Evolutionary conservation across 2,888 invertebrate species (phyloP).

Genomic region (Stictocephala bisonia): DNA sequence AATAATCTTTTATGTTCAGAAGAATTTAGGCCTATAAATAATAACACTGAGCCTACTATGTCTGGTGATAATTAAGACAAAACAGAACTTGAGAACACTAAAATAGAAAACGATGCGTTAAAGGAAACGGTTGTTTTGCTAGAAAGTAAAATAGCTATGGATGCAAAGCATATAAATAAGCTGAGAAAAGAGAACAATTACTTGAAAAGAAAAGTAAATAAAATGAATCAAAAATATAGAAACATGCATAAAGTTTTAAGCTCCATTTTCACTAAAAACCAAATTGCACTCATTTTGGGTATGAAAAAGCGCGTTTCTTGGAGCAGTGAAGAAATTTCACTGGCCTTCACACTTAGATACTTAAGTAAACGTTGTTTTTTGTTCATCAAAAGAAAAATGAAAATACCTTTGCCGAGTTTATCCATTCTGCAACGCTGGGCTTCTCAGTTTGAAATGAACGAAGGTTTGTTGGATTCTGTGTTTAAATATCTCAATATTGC

Average conservation of each 20-base stretch:
- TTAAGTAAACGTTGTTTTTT: slow-evolving; percentile 28
- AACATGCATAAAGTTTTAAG: neutral
- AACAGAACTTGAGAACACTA: neutral
- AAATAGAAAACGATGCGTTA: neutral
- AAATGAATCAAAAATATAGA: neutral
- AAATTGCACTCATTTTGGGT: neutral
- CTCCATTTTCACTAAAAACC: slow-evolving; percentile 4
- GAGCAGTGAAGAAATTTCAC: slow-evolving; percentile 15
- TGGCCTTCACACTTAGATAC: slow-evolving; percentile 24
- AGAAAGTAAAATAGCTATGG: slow-evolving; percentile 6
- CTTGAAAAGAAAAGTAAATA: slow-evolving; percentile 12
- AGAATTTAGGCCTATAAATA: too few relatives aligned
- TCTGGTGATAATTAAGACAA: neutral
- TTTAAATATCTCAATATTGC: slow-evolving; percentile 21
- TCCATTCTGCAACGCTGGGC: slow-evolving; percentile 12
- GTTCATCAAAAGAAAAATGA: slow-evolving; percentile 33
- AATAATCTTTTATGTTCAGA: neutral
- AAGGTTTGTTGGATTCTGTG: slow-evolving; percentile 21
- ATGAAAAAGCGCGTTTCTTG: slow-evolving; percentile 13
- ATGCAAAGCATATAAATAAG: neutral
- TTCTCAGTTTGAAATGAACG: neutral
- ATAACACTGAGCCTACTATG: neutral
- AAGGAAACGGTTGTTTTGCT: neutral
- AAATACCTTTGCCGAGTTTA: slow-evolving; percentile 11
- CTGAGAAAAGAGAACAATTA: slow-evolving; percentile 7